phyloP scores from a whole-genome alignment of 1,140 invertebrate genomes.

The Nebria ingens region DNA sequence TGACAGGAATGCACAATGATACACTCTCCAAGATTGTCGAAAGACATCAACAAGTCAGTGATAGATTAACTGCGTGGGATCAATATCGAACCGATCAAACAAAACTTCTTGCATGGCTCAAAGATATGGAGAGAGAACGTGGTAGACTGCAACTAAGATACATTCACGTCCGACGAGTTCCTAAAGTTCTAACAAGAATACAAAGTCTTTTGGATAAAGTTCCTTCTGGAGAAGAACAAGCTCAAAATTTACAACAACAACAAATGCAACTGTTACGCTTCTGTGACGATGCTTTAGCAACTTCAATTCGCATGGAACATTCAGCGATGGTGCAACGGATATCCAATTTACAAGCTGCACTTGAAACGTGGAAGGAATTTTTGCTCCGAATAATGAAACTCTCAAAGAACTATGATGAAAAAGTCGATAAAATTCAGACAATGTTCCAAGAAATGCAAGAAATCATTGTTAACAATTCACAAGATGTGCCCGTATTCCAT shows the following conservation, averaged over 20 bases:
- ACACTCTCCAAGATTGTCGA: constrained; percentile 71
- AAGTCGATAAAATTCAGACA: constrained; percentile 43
- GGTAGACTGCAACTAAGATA: constrained; percentile 67
- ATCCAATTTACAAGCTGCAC: constrained; percentile 61
- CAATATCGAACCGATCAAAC: constrained; percentile 64
- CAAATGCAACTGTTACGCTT: constrained; percentile 59
- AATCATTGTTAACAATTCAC: constrained; percentile 36
- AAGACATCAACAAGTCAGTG: constrained; percentile 61
- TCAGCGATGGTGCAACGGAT: constrained; percentile 62
- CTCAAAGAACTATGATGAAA: constrained; percentile 46
- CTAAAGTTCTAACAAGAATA: constrained; percentile 58
- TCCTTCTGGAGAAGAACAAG: constrained; percentile 51
- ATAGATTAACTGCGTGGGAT: constrained; percentile 68
- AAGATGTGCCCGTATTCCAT: constrained; percentile 34
- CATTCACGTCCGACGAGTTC: constrained; percentile 61
- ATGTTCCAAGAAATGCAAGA: constrained; percentile 48
- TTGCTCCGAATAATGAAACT: constrained; percentile 51
- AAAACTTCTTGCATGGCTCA: constrained; percentile 65
- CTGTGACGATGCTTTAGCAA: constrained; percentile 63
- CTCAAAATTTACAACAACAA: constrained; percentile 49
- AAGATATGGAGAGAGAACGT: constrained; percentile 66
- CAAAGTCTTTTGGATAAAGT: constrained; percentile 56
- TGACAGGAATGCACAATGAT: constrained; percentile 79
- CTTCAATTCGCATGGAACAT: constrained; percentile 70
- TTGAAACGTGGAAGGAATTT: constrained; percentile 74